Conservation (phyloP, 1,140 invertebrate species). For the Drosophila pachea region DNA sequence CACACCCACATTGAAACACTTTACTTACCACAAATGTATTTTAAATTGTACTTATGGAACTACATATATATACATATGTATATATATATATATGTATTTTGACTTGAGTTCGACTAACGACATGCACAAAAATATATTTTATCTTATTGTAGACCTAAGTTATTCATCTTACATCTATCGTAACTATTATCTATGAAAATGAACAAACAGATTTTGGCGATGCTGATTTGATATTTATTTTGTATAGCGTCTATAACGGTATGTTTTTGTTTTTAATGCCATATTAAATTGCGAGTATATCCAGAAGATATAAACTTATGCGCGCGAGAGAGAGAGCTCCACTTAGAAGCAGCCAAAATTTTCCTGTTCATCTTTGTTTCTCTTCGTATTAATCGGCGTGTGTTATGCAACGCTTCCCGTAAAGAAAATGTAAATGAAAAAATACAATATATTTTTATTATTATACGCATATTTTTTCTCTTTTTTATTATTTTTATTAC, state of each 20-base stretch:
- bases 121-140: constrained; percentile 37
- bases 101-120: constrained; percentile 47
- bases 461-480: constrained; percentile 19
- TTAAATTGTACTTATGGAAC: constrained; percentile 42
- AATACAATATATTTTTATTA: constrained; percentile 75
- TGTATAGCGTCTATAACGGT: constrained; percentile 53
- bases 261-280: constrained; percentile 60
- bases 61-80: constrained; percentile 8
- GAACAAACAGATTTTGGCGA: constrained; percentile 29
- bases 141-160: constrained; percentile 41
- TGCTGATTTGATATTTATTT: constrained; percentile 63
- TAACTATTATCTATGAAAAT: constrained; percentile 7
- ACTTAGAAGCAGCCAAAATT: constrained; percentile 10
- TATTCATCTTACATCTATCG: constrained; percentile 14
- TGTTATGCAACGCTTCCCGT: constrained; percentile 43
- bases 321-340: background rate
- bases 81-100: constrained; percentile 21
- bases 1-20: constrained; percentile 16
- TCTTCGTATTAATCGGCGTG: constrained; percentile 36
- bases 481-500: too few species aligned
- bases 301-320: background rate
- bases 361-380: background rate
- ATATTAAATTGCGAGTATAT: constrained; percentile 47
- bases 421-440: constrained; percentile 71
- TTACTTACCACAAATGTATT: constrained; percentile 52